These are phyloP conservation scores for Loriculus beryllinus DNA, from an alignment of 2,797 vertebrate species.

Conservation along the genomic window DNA sequence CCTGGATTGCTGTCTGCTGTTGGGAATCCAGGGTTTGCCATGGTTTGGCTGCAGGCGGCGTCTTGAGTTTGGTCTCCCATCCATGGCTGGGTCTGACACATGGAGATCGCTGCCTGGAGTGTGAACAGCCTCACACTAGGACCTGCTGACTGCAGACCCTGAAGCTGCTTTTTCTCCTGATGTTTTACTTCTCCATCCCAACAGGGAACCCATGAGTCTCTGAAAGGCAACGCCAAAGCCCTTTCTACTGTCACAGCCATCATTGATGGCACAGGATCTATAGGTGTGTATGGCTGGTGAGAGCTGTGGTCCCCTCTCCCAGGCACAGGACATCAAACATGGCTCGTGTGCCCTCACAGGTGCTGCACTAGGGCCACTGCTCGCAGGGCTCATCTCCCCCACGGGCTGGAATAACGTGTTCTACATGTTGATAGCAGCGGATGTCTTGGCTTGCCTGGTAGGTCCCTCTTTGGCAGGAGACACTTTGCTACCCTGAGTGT, in stretches of 20 bases:
- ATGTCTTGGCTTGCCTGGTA: conserved; percentile 90
- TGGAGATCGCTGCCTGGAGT: not conserved
- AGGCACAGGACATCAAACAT: accelerated
- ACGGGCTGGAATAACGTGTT: conserved; percentile 95
- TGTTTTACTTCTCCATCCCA: not conserved
- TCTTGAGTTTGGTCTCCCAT: accelerated
- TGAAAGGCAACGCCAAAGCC: conserved; percentile 92
- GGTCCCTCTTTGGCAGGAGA: not conserved
- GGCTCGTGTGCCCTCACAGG: conserved; percentile 67
- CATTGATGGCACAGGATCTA: conserved; percentile 93
- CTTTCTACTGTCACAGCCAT: conserved; percentile 94
- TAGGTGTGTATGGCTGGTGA: conserved; percentile 77
- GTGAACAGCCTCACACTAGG: accelerated
- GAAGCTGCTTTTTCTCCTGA: not conserved
- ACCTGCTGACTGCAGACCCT: accelerated
- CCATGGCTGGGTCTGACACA: accelerated
- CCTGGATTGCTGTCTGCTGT: not conserved
- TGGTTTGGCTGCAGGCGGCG: not conserved
- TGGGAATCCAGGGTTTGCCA: not conserved
- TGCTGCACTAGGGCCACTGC: conserved; percentile 89
- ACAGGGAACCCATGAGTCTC: conserved; percentile 91
- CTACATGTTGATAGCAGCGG: conserved; percentile 93
- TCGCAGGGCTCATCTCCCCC: conserved; percentile 91
- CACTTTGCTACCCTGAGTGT: not conserved
- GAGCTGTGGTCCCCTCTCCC: accelerated